Base-by-base conservation (phyloP, 2,888 invertebrate genomes). In the Dyspetes luteomarginatus region DNA sequence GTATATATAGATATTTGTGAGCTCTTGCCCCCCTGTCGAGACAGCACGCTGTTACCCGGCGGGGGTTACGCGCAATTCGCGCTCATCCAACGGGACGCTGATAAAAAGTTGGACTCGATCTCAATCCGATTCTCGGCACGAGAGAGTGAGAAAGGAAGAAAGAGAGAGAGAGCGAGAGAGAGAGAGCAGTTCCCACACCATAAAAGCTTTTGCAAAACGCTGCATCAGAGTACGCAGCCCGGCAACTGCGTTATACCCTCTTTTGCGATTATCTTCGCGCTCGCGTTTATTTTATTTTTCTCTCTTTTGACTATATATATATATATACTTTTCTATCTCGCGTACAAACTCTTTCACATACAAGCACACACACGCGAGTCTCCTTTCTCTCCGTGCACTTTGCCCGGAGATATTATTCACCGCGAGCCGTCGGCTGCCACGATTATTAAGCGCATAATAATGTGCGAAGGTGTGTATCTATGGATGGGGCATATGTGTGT, bases 1-100 rank as follows among this genome's bases (percentile, higher is more conserved):
- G 7, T 64, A 43, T 43, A 43, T 26, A 55, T 30, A 28, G 36
- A 9, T 1, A 17, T n/a, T 36, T 17, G 64, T 41, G 68, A 30
- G 41, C 65, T 43, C 55, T 68, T 17, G 71, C 68, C 91, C 90
- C 90, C 91, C 91, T 90, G 90, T 89, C 89, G 91, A 86, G 91
- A 89, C 88, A 87, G 88, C 89, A 87, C 88, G 89, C 88, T 90
- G 91, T 91, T 88, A 89, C 92, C 89, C 92, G 88, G 89, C 92
- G 89, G 92, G 92, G 91, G 91, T 90, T 89, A 89, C 89, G 90
- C 91, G 91, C 91, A 90, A 91, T 91, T 91, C 91, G 90, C 91
- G 91, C 91, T 89, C 89, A 86, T 89, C 88, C 90, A 86, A 85
- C 88, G 86, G 85, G 84, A 83, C 82, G 82, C 87, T 85, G 88